phyloP scores from a whole-genome alignment of 2,113 vertebrate species.

The Australoheros scitulus region DNA sequence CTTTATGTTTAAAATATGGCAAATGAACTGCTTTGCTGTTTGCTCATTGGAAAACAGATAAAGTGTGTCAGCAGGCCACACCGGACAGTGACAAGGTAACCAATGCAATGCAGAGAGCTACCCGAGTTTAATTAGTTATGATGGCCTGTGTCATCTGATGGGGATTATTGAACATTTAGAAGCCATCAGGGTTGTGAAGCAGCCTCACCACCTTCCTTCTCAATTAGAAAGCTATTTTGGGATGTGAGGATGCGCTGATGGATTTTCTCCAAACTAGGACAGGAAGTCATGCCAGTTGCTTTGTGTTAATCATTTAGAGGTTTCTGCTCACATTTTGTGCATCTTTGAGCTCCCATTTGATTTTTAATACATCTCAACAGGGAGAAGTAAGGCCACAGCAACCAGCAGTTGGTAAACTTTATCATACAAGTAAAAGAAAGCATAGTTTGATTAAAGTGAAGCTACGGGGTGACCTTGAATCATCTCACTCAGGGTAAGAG shows the following conservation, averaged over 20 bases:
- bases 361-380: background rate
- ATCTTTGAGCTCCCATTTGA: constrained; percentile 2
- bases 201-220: constrained; percentile 23
- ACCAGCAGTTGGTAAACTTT: background rate
- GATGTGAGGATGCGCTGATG: constrained; percentile 30
- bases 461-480: background rate
- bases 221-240: constrained; percentile 56
- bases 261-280: constrained; percentile 57
- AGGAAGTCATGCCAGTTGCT: constrained; percentile 43
- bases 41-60: background rate
- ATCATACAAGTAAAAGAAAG: background rate
- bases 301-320: constrained; percentile 39
- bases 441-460: background rate
- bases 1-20: background rate
- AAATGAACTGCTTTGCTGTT: background rate
- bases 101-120: background rate
- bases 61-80: background rate
- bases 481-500: no score
- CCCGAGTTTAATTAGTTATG: constrained; percentile 19
- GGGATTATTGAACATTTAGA: constrained; percentile 10
- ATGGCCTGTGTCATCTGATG: background rate
- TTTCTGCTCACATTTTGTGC: background rate
- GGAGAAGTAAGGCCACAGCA: background rate
- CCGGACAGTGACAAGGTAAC: background rate
- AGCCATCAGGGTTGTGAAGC: constrained; percentile 13